These are phyloP conservation scores for Propithecus coquereli DNA, from an alignment of 2,113 vertebrate genomes.

Conservation along the genomic window DNA sequence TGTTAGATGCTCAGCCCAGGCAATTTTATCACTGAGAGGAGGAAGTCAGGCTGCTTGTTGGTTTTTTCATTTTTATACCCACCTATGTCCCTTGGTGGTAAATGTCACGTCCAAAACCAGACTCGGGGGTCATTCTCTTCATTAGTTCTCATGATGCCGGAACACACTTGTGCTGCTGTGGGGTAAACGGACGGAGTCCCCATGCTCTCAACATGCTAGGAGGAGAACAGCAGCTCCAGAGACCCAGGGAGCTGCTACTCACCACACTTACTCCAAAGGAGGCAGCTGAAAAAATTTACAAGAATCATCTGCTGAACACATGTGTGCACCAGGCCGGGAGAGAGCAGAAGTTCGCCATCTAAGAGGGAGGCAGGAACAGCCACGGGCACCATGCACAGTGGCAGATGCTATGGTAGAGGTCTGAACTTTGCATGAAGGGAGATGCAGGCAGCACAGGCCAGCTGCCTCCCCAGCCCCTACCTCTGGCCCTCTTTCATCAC, in stretches of 20 bases:
- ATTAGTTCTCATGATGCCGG: background rate
- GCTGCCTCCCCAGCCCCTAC: background rate
- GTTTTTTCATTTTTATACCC: background rate
- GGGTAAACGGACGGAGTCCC: background rate
- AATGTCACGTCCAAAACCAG: background rate
- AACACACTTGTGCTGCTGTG: background rate
- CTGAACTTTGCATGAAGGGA: too few species aligned
- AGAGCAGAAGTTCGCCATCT: background rate
- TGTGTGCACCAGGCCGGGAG: fast-evolving
- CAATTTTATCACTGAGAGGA: background rate
- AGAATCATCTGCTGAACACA: background rate
- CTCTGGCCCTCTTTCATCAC: background rate
- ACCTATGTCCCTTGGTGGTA: background rate
- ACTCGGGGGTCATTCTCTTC: background rate
- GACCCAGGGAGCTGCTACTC: too few species aligned
- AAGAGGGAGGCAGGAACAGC: background rate
- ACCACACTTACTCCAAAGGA: background rate
- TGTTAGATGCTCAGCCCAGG: background rate
- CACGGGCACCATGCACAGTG: fast-evolving
- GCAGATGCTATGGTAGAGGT: fast-evolving
- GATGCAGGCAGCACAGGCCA: fast-evolving
- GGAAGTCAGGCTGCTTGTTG: background rate
- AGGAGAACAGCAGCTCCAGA: background rate
- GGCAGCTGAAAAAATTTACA: background rate
- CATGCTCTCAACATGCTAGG: fast-evolving